A percentile compares a stretch with the other conserved stretches of the same genome.
Evolutionary conservation across 2,888 invertebrate species (phyloP).

Genomic region (Lasioglossum morio): DNA sequence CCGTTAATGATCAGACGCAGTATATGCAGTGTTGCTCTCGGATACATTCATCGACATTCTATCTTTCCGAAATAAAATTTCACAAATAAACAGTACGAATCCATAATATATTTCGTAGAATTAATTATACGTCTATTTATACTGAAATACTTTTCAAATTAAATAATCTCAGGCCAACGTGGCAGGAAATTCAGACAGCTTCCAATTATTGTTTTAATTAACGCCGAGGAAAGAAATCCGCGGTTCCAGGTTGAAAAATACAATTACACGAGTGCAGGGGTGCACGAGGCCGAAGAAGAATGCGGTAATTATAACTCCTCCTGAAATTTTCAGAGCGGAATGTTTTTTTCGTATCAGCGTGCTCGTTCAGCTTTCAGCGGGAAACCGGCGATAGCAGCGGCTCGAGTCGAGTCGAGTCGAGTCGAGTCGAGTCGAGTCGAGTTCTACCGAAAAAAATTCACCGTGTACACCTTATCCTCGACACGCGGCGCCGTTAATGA

Average conservation of each 20-base stretch:
- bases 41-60: background rate
- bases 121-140: background rate
- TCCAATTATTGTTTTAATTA: constrained; percentile 10
- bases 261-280: background rate
- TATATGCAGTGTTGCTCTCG: background rate
- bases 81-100: background rate
- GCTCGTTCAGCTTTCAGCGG: constrained; percentile 18
- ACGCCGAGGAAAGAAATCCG: background rate
- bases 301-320: constrained; percentile 33
- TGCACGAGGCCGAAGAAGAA: constrained; percentile 1
- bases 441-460: constrained; percentile 26
- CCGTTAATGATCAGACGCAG: background rate
- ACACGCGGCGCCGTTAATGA: constrained; percentile 43
- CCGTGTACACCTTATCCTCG: constrained; percentile 20
- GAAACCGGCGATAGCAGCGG: constrained; percentile 3
- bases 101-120: background rate
- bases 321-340: constrained; percentile 24
- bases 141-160: background rate
- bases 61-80: background rate
- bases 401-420: constrained; percentile 3
- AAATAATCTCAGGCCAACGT: background rate
- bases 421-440: background rate
- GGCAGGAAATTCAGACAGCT: background rate
- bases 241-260: constrained; percentile 9
- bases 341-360: constrained; percentile 31